Evolutionary conservation across 1,140 invertebrate species (phyloP), one percentile per base, ranked within the genome.

Genomic region (Sminthurides bifidus): DNA sequence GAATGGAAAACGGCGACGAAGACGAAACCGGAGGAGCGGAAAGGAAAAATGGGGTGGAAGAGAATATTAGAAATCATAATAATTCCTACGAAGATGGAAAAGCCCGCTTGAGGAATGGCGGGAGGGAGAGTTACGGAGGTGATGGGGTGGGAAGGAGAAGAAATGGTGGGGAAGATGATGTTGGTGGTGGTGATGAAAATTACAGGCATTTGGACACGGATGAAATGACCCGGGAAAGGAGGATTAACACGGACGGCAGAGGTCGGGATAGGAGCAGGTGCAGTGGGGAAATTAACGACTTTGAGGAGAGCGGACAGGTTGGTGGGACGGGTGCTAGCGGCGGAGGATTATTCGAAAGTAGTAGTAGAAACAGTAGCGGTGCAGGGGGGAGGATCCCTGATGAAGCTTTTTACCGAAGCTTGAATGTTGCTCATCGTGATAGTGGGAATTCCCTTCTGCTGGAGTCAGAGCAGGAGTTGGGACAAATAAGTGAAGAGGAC

Each of bases 391-490:
- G 23, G 23, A 35, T 76, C 35, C 83, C 85, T 3, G 84, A 87
- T 68, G 87, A 92, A 72, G 84, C 84, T 12, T 92, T 90, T 72
- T 91, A 92, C 69, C 78, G 84, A 61, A 88, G 84, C 68, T 74
- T 92, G 19, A 90, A 91, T 71, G 84, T 85, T 68, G 85, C 85
- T 23, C 89, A 89, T 71, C 75, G 85, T 35, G 85, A 90, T 62
- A 84, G 71, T 83, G 24, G 80, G 80, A 27, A 51, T 54, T 54
- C 66, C 14, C 56, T 62, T n/a, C 6, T 23, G 15, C 10, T 10
- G 8, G 67, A 65, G 23, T 52, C 59, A 2, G 69, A 69, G 17
- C 60, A 63, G 37, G 83, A 85, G 60, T 70, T 87, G 54, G 83
- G 81, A 54, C 85, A 87, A 80, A 87, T 86, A 62, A 87, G 85